These are phyloP conservation scores for Mionectes macconnelli DNA, from an alignment of 2,113 vertebrate species.

Conservation along the genomic window DNA sequence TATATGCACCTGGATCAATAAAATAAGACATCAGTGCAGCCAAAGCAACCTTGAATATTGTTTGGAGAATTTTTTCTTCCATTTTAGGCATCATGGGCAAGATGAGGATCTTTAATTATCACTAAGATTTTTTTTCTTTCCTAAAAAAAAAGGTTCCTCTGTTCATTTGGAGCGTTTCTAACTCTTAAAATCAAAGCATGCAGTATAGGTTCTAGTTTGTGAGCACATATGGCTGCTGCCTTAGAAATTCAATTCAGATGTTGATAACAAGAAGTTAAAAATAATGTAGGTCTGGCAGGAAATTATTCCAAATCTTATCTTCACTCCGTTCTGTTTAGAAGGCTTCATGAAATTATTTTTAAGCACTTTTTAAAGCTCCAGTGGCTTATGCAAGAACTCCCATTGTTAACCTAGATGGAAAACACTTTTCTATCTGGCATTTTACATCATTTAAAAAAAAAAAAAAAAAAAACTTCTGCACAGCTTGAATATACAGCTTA, in stretches of 20 bases:
- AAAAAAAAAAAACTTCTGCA: background rate
- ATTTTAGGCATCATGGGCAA: background rate
- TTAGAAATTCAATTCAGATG: background rate
- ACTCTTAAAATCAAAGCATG: background rate
- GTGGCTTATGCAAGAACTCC: conserved; percentile 5
- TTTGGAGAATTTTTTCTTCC: no score
- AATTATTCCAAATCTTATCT: background rate
- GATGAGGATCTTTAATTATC: background rate
- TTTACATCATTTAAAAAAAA: background rate
- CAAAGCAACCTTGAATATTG: no score
- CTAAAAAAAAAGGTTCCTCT: background rate
- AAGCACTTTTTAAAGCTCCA: background rate
- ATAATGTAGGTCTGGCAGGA: background rate
- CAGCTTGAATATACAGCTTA: background rate
- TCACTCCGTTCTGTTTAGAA: background rate
- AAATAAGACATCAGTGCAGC: no score
- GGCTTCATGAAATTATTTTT: background rate
- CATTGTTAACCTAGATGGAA: conserved; percentile 14
- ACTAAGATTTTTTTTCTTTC: background rate
- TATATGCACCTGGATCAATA: no score
- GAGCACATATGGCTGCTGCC: background rate
- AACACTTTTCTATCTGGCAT: background rate
- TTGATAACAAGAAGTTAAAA: background rate
- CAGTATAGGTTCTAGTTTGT: background rate
- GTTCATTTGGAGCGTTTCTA: background rate